Evolutionary conservation across 2,113 vertebrate genomes (phyloP).

Genomic region (Gallinago media): DNA sequence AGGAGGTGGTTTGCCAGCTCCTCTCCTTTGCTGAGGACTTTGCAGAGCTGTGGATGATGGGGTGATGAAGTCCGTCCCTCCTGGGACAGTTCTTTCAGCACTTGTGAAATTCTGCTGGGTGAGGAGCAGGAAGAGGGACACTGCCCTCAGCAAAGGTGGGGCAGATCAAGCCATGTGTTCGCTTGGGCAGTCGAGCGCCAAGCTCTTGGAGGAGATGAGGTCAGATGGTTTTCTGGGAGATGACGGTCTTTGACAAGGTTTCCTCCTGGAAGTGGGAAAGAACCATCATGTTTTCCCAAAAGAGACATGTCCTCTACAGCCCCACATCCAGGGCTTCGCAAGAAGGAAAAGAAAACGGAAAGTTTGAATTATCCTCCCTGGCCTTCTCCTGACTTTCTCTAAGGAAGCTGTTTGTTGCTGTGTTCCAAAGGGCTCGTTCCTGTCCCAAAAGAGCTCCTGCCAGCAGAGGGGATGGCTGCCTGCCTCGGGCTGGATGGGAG

Average conservation of each 20-base stretch:
- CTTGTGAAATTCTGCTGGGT: not conserved
- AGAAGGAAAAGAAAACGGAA: not conserved
- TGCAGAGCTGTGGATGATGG: not conserved
- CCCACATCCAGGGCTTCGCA: not conserved
- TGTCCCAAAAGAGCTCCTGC: not conserved
- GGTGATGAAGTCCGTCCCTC: not conserved
- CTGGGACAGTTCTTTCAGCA: not conserved
- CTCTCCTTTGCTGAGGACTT: not conserved
- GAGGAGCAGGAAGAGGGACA: not conserved
- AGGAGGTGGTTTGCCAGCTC: not conserved
- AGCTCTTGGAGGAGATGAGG: not conserved
- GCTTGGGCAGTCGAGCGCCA: accelerated
- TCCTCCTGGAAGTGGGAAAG: not conserved
- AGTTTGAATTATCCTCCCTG: not conserved
- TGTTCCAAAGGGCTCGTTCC: not conserved
- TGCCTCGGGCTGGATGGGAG: not conserved
- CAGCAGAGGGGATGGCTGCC: not conserved
- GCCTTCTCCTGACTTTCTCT: not conserved
- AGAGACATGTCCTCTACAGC: not conserved
- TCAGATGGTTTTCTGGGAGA: not conserved
- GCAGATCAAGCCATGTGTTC: accelerated
- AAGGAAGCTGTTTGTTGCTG: not conserved
- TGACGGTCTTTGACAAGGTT: not conserved
- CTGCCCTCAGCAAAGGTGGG: not conserved
- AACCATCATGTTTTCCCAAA: not conserved